phyloP scores from a whole-genome alignment of 2,797 vertebrate species.

The Notolepis coatsorum region DNA sequence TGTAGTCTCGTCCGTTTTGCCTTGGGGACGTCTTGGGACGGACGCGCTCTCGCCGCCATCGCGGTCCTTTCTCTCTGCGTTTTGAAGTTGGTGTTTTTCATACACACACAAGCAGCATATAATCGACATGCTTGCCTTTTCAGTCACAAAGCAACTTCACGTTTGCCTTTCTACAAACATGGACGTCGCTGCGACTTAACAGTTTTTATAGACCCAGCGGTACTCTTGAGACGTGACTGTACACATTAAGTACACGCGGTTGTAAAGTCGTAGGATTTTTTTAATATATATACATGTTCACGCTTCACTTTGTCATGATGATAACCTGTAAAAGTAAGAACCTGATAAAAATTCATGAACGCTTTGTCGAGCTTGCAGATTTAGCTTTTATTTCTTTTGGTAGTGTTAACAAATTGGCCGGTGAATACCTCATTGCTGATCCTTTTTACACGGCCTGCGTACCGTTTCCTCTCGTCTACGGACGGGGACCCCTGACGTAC shows the following conservation, averaged over 20 bases:
- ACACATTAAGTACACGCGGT: constrained; percentile 5
- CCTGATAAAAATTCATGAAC: constrained; percentile 29
- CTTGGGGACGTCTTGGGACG: constrained; percentile 20
- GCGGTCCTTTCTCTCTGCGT: constrained; percentile 27
- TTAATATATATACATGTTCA: constrained; percentile 18
- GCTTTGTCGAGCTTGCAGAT: constrained; percentile 3
- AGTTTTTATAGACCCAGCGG: constrained; percentile 35
- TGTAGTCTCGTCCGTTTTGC: constrained; percentile 29
- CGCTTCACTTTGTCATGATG: background rate
- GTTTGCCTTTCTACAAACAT: constrained; percentile 65
- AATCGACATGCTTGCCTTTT: constrained; percentile 71
- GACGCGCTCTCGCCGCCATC: constrained; percentile 37
- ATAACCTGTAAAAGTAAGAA: constrained; percentile 19
- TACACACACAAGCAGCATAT: constrained; percentile 49
- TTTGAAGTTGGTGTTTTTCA: constrained; percentile 18
- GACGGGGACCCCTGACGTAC: constrained; percentile 25
- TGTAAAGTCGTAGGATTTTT: background rate
- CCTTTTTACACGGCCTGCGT: constrained; percentile 24
- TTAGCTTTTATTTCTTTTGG: constrained; percentile 18
- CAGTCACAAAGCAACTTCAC: constrained; percentile 69
- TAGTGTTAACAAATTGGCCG: constrained; percentile 56
- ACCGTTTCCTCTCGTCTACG: constrained; percentile 24
- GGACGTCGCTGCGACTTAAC: constrained; percentile 47
- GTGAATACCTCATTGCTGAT: constrained; percentile 65
- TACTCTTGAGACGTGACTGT: constrained; percentile 30